phyloP scores from a whole-genome alignment of 2,797 vertebrate genomes.

The Gouania willdenowi region DNA sequence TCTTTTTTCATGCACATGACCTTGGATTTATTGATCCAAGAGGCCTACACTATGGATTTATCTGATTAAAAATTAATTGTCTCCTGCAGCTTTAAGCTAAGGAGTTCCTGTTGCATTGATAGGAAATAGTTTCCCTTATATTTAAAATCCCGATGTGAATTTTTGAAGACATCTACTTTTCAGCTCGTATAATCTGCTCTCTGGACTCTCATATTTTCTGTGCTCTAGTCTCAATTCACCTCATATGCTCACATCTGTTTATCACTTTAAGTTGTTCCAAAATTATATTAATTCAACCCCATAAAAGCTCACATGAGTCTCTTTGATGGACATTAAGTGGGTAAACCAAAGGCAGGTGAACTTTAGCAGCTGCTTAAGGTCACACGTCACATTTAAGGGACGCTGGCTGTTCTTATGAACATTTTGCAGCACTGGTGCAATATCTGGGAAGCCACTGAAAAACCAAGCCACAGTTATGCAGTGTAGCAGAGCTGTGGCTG shows the following conservation, averaged over 20 bases:
- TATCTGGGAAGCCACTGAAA: neutral
- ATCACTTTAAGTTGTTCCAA: slow-evolving; percentile 5
- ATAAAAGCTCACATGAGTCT: slow-evolving; percentile 2
- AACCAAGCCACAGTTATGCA: neutral
- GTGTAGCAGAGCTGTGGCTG: slow-evolving; percentile 2
- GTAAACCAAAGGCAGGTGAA: neutral
- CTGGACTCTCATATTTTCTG: slow-evolving; percentile 18
- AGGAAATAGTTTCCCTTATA: too few species aligned
- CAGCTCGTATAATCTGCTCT: too few species aligned
- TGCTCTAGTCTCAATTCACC: slow-evolving; percentile 2
- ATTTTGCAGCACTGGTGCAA: neutral
- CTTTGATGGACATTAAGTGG: neutral
- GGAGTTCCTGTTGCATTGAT: too few species aligned
- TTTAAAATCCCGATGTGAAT: too few species aligned
- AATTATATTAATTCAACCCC: slow-evolving; percentile 3
- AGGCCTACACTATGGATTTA: too few species aligned
- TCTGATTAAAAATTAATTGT: too few species aligned
- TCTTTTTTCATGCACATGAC: too few species aligned
- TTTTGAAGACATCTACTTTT: too few species aligned
- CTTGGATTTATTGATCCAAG: too few species aligned
- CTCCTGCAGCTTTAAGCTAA: too few species aligned
- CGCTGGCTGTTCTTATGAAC: neutral
- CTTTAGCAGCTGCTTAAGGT: slow-evolving; percentile 31
- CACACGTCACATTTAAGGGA: slow-evolving; percentile 1
- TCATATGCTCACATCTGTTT: neutral